These are phyloP conservation scores for Phalacrocorax brasilianus DNA, from an alignment of 2,113 vertebrate genomes.

Conservation along the genomic window DNA sequence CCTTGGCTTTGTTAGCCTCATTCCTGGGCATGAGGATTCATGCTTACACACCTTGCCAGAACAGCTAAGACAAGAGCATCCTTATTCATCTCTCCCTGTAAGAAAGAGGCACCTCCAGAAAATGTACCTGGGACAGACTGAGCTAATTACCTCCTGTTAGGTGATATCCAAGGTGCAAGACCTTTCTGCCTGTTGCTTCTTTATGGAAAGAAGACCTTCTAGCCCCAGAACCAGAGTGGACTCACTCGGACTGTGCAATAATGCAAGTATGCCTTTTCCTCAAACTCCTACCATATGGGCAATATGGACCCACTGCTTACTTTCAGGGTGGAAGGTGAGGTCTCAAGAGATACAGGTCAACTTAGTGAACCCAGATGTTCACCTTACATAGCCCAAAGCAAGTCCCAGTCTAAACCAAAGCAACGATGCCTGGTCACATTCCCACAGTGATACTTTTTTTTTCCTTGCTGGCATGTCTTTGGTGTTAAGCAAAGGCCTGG, in stretches of 20 bases:
- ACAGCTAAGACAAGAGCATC: not conserved
- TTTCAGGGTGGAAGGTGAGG: not conserved
- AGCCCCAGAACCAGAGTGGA: not conserved
- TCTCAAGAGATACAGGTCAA: not conserved
- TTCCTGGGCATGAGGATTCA: not conserved
- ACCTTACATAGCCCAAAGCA: not conserved
- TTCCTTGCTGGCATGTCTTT: not conserved
- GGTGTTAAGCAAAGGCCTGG: not conserved
- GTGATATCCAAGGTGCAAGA: not conserved
- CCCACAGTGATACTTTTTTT: not conserved
- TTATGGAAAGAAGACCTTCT: not conserved
- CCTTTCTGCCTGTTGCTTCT: not conserved
- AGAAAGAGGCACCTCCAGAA: not conserved
- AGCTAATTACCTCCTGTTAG: not conserved
- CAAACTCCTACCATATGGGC: not conserved
- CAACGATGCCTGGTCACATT: fast-evolving
- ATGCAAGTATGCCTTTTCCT: not conserved
- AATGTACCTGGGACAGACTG: not conserved
- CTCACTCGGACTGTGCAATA: not conserved
- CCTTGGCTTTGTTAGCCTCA: not conserved
- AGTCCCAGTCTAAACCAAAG: not conserved
- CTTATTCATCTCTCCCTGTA: not conserved
- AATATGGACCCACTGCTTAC: not conserved
- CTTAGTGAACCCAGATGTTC: not conserved
- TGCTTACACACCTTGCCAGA: not conserved